A percentile compares a stretch with the other conserved stretches of the same genome.
Evolutionary conservation across 2,888 invertebrate genomes (phyloP).

Genomic region (Oscheius sp.): DNA sequence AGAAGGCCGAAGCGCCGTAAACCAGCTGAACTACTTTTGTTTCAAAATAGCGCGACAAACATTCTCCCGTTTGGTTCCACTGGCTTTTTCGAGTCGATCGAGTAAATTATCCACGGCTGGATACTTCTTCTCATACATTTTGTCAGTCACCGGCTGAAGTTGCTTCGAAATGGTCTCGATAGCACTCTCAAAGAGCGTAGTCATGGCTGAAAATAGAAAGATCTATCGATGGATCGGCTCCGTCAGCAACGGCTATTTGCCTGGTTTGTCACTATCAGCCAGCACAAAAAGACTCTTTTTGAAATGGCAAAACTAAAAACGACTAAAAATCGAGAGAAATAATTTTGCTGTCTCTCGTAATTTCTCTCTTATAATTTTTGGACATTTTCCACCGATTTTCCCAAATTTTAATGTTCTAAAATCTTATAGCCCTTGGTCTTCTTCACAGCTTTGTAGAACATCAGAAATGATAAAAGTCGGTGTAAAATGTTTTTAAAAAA

Average conservation of each 20-base stretch:
- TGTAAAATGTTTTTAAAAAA: too few species aligned
- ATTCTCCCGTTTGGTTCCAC: conserved; percentile 33
- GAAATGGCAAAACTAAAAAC: neutral
- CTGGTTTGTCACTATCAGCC: neutral
- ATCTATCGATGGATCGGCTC: too few species aligned
- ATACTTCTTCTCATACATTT: conserved; percentile 32
- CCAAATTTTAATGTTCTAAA: too few species aligned
- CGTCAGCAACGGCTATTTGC: neutral
- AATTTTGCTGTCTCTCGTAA: too few species aligned
- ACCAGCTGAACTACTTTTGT: conserved; percentile 12
- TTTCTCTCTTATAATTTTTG: too few species aligned
- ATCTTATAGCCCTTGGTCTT: too few species aligned
- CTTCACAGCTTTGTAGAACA: neutral
- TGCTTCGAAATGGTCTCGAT: neutral
- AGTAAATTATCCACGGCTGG: conserved; percentile 28
- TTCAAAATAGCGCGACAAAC: neutral
- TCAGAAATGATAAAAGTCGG: neutral
- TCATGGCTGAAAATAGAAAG: conserved; percentile 15
- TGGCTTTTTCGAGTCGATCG: conserved; percentile 24
- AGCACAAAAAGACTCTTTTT: neutral
- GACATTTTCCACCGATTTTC: too few species aligned
- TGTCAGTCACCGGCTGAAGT: conserved; percentile 24
- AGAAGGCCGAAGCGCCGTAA: conserved; percentile 17
- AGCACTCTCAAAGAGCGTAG: conserved; percentile 7
- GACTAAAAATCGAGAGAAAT: neutral